Evolutionary conservation across 2,888 invertebrate genomes (phyloP), one percentile per base, ranked within the genome.

Genomic region (Pseudoips prasinana): DNA sequence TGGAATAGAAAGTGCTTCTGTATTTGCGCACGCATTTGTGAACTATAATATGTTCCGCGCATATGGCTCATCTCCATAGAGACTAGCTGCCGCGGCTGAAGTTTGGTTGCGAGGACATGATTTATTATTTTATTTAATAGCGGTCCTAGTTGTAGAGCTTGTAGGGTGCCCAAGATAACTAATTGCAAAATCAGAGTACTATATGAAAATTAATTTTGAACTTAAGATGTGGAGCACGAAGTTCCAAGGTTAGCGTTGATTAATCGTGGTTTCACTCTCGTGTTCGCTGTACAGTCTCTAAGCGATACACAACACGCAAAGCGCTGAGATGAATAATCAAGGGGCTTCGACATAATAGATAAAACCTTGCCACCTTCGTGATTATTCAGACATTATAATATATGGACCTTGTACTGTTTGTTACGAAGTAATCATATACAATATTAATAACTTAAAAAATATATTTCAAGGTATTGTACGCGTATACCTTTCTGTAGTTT

Each of bases 241-340:
- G 57, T 71, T 69, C 54, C 71, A 73, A 71, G 76, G 74, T 58
- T 69, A 47, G 46, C 54, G 67, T 67, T 78, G 74, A 80, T 80
- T 78, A 79, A 80, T 80, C 60, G 67, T 61, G 64, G 65, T 63
- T 62, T 64, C 57, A 58, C 64, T 47, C 46, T 47, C 46, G 50
- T 38, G 58, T 61, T 49, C 41, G 39, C 42, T 44, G 22, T 29
- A 47, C 46, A 37, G 14, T 5, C 5, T 14, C 14, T 14, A 5
- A 3, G 5, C 14, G 14, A 14, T 14, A 14, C 5, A 14, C 49
- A 51, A 52, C 58, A 53, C 51, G 51, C 51, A 50, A 54, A 59
- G 48, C 38, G 54, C 55, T 39, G 48, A 64, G 49, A 68, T 59
- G 56, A 63, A 62, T 61, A 63, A 62, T 55, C 57, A 57, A 56